A percentile compares a stretch with the other conserved stretches of the same genome.
phyloP scores from a whole-genome alignment of 30 jellyfish, hydroid and myxozoan species.

The Turritopsis rubra region DNA sequence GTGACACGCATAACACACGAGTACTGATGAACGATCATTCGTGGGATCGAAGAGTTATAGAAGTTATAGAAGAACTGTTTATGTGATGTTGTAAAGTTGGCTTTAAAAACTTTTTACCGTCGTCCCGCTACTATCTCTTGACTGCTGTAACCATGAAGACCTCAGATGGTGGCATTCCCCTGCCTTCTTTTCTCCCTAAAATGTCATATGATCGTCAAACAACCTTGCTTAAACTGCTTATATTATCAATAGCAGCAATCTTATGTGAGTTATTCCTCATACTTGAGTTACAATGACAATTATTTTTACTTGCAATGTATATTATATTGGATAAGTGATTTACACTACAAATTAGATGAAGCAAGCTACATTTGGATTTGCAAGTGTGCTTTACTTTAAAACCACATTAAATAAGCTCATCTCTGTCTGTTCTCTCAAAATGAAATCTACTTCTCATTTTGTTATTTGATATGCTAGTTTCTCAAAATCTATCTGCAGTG shows the following conservation, averaged over 20 bases:
- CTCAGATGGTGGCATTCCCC: slow-evolving; percentile 52
- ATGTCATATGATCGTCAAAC: slow-evolving; percentile 76
- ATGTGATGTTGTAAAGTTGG: background rate
- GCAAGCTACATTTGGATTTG: too few species aligned
- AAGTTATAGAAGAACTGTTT: background rate
- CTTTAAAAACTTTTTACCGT: background rate
- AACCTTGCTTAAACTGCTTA: slow-evolving; percentile 55
- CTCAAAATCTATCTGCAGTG: too few species aligned
- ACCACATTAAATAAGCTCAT: too few species aligned
- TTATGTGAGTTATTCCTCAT: slow-evolving; percentile 41
- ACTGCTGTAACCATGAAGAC: slow-evolving; percentile 42
- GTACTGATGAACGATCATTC: too few species aligned
- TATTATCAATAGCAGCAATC: slow-evolving; percentile 74
- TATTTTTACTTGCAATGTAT: too few species aligned
- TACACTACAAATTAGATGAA: too few species aligned
- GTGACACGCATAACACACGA: slow-evolving; percentile 29
- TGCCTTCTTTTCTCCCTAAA: slow-evolving; percentile 67
- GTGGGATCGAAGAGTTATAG: background rate
- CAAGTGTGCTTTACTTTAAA: too few species aligned
- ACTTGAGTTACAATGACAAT: background rate
- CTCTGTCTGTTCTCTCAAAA: too few species aligned
- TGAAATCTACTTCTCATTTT: too few species aligned
- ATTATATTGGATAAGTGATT: too few species aligned
- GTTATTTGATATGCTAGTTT: too few species aligned
- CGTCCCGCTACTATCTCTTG: background rate